These are phyloP conservation scores for Orthosia cruda DNA, from an alignment of 2,888 invertebrate genomes.

Conservation along the genomic window DNA sequence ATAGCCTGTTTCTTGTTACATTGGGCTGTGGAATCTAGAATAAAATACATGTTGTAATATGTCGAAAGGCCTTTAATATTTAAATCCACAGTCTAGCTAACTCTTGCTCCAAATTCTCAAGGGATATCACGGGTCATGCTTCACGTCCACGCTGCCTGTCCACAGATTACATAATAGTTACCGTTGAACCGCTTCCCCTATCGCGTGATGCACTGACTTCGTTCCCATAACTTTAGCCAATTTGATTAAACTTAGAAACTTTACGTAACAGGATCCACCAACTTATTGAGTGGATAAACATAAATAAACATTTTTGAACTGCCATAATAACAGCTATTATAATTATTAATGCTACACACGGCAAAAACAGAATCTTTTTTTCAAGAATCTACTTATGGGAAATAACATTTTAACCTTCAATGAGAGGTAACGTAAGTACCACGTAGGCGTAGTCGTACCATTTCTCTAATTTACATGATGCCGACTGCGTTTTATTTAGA, in stretches of 20 bases:
- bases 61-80: slow-evolving; percentile 2
- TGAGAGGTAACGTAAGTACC: neutral
- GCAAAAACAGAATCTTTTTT: no score
- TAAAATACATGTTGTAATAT: no score
- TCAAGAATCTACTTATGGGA: no score
- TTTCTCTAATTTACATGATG: no score
- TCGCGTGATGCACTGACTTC: slow-evolving; percentile 15
- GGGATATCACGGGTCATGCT: slow-evolving; percentile 23
- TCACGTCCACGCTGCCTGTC: slow-evolving; percentile 18
- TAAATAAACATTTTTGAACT: no score
- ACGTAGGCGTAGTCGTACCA: no score
- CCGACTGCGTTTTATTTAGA: no score
- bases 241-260: slow-evolving; percentile 52
- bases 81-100: neutral
- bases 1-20: neutral
- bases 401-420: neutral
- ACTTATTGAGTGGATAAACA: neutral
- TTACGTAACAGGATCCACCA: slow-evolving; percentile 94
- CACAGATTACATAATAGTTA: slow-evolving; percentile 36
- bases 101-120: slow-evolving; percentile 11
- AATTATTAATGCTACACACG: no score
- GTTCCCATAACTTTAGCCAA: slow-evolving; percentile 37
- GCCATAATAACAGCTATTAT: no score
- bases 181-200: slow-evolving; percentile 18
- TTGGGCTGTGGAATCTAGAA: neutral